These are phyloP conservation scores for Porites divaricata DNA, from an alignment of 92 coral and sea anemone species.

Conservation along the genomic window DNA sequence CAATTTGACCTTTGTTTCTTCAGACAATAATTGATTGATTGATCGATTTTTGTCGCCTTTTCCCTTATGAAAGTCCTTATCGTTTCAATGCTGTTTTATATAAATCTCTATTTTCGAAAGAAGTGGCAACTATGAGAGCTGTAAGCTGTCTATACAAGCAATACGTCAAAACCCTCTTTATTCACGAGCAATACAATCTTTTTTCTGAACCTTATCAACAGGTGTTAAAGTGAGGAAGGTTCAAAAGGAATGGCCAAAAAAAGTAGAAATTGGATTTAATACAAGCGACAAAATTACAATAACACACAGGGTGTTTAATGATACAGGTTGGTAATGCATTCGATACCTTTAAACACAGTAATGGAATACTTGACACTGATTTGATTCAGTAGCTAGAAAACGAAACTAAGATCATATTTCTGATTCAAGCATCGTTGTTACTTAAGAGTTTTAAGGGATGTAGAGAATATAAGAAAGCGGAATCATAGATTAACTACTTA, in stretches of 20 bases:
- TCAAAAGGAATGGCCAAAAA: background rate
- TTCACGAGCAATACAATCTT: background rate
- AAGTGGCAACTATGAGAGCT: too few species aligned
- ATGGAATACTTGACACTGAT: background rate
- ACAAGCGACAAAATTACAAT: constrained; percentile 19
- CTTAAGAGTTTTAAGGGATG: too few species aligned
- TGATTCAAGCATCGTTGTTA: too few species aligned
- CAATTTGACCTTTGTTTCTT: background rate
- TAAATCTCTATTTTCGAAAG: too few species aligned
- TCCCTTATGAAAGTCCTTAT: too few species aligned
- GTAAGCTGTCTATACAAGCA: too few species aligned
- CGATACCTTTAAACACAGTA: background rate
- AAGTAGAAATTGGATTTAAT: background rate
- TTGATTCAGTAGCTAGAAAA: background rate
- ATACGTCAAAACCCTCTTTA: background rate
- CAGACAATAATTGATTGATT: too few species aligned
- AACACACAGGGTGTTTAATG: constrained; percentile 19
- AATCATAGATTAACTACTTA: too few species aligned
- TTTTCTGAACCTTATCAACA: background rate
- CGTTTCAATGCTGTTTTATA: too few species aligned
- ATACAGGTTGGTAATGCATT: constrained; percentile 26
- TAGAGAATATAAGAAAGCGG: too few species aligned
- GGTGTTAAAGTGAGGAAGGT: constrained; percentile 2
- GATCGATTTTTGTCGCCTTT: too few species aligned
- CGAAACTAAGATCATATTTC: too few species aligned